A percentile compares a stretch with the other conserved stretches of the same genome.
Conservation (phyloP, 1,140 invertebrate genomes). For the Dreissena rostriformis region DNA sequence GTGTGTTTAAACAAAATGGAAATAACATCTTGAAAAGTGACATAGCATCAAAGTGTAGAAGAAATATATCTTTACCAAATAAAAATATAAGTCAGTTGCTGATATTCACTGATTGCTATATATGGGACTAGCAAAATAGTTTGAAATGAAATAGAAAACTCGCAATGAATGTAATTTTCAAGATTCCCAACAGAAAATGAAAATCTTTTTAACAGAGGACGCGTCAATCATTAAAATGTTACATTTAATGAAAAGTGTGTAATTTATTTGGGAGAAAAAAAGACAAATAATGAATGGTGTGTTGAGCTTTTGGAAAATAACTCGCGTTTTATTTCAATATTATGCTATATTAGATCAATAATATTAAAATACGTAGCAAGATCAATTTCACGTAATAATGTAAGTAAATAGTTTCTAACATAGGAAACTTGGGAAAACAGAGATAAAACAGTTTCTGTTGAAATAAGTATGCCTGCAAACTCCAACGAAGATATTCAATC, state of each 20-base stretch:
- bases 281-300: not conserved
- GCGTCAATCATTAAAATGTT: not conserved
- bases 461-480: conserved; percentile 4
- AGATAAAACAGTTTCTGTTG: not conserved
- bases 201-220: not conserved
- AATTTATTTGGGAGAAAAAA: not conserved
- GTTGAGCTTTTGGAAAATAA: conserved; percentile 4
- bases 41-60: not conserved
- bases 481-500: conserved; percentile 14
- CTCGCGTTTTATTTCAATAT: not conserved
- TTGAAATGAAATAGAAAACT: conserved; percentile 15
- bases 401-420: not conserved
- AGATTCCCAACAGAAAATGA: not conserved
- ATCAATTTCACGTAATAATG: not conserved
- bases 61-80: conserved; percentile 10
- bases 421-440: not conserved
- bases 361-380: not conserved
- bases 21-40: conserved; percentile 50
- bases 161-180: conserved; percentile 1
- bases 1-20: conserved; percentile 45
- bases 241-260: not conserved
- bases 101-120: conserved; percentile 34
- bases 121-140: too few relatives aligned
- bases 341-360: not conserved
- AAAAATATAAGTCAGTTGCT: conserved; percentile 25